phyloP scores from a whole-genome alignment of 2,797 vertebrate species.

The Labroides dimidiatus region DNA sequence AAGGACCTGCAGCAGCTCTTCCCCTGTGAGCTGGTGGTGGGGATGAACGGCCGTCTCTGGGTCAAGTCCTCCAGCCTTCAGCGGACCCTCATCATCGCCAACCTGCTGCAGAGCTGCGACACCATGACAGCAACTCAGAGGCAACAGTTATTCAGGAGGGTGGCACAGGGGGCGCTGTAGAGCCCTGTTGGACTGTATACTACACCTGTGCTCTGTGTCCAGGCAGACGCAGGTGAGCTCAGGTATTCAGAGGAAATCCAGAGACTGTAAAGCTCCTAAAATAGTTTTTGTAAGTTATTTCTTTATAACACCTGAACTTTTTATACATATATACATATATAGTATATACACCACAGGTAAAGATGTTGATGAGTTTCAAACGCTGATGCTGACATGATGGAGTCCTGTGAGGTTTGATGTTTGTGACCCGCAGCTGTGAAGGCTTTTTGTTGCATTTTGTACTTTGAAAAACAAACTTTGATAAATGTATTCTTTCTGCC shows the following conservation, averaged over 20 bases:
- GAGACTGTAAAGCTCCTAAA: no score
- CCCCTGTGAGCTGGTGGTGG: slow-evolving; percentile 92
- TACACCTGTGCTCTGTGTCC: background rate
- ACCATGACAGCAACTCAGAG: slow-evolving; percentile 91
- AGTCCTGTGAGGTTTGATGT: no score
- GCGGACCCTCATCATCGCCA: slow-evolving; percentile 91
- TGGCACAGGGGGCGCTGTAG: slow-evolving; percentile 22
- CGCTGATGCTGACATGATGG: no score
- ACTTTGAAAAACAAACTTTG: no score
- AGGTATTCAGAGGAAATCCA: background rate
- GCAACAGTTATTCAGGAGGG: slow-evolving; percentile 84
- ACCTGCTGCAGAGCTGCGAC: slow-evolving; percentile 93
- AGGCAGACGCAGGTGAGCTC: background rate
- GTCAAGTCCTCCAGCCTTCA: slow-evolving; percentile 88
- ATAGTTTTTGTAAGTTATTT: no score
- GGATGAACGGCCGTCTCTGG: slow-evolving; percentile 95
- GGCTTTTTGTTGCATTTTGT: no score
- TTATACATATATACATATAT: no score
- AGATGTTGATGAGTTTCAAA: no score
- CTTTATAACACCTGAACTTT: no score
- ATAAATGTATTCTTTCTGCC: no score
- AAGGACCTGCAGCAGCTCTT: slow-evolving; percentile 90
- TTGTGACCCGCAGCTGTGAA: no score
- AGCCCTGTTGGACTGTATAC: slow-evolving; percentile 16
- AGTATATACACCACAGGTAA: no score